Base-by-base conservation (phyloP, 2,888 invertebrate genomes). In the Cantharis nigra region DNA sequence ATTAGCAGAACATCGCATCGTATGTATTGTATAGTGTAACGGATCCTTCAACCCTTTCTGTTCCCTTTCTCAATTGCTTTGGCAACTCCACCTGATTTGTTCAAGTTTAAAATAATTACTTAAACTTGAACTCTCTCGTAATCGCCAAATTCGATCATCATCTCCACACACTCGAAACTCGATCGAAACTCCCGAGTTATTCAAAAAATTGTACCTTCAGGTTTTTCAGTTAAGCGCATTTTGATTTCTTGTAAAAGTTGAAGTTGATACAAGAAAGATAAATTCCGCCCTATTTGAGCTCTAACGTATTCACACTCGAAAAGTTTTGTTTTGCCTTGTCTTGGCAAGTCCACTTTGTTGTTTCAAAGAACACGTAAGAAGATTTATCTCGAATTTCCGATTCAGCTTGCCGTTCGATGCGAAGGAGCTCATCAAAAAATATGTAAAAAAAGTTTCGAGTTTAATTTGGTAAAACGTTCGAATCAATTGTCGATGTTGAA, bases 381-480 rank as follows among this genome's bases (percentile, higher is more conserved):
- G 81, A 81, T 81, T 82, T 82, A 79, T 76, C 76, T 77, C 77
- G 81, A 82, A 82, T 82, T 81, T 81, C 80, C 81, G 79, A 82
- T 82, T 49, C 49, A n/a, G 10, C 49, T 49, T 7, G 49, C 49
- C n/a, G n/a, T n/a, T n/a, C 49, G 49, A 49, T 49, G 49, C 49
- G 49, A n/a, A 5, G 7, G n/a, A 7, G 49, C 49, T 49, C 49
- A 49, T 49, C 49, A 23, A 20, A 64, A 64, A 64, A 64, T 64
- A 64, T 20, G 18, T 20, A 20, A 20, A 20, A 18, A 63, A 64
- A 64, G 18, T 18, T 64, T 64, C 4, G n/a, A 9, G n/a, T 49
- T 49, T 49, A 71, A 63, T 70, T 70, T 70, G 18, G 5, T 23
- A 67, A 72, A 72, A 49, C 28, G 72, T 33, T 72, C 67, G 65